These are phyloP conservation scores for Clavelina lepadiformis DNA, from an alignment of 23 tunicate genomes.

Conservation along the genomic window DNA sequence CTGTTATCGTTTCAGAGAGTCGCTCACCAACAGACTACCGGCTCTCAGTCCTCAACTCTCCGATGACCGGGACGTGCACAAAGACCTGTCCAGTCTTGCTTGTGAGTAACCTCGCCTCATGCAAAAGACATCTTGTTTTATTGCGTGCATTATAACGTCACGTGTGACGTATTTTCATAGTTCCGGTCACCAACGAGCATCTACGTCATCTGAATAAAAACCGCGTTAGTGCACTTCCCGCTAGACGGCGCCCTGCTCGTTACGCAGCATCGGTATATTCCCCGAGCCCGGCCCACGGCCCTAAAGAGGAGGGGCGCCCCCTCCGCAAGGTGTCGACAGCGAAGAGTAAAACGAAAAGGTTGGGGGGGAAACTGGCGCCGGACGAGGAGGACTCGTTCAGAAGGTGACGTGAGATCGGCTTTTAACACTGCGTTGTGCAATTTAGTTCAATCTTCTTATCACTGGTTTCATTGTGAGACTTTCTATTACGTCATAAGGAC, in stretches of 20 bases:
- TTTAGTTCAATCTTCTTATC: too few relatives aligned
- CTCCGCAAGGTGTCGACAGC: conserved; percentile 17
- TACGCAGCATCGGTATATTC: conserved; percentile 9
- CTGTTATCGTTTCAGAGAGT: conserved; percentile 55
- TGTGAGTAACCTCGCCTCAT: too few relatives aligned
- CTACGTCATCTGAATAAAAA: conserved; percentile 37
- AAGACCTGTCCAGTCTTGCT: too few relatives aligned
- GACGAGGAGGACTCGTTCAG: conserved; percentile 14
- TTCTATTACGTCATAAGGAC: too few relatives aligned
- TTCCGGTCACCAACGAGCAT: conserved; percentile 12
- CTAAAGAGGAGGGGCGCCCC: too few relatives aligned
- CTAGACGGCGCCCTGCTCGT: conserved; percentile 28
- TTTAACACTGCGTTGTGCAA: too few relatives aligned
- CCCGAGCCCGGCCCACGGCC: not conserved
- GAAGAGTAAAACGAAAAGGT: conserved; percentile 11
- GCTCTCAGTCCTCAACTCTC: conserved; percentile 32
- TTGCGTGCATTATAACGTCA: too few relatives aligned
- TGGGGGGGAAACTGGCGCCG: not conserved
- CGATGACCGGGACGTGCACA: too few relatives aligned
- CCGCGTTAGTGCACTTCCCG: conserved; percentile 26
- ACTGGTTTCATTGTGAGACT: too few relatives aligned
- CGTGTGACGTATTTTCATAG: not conserved
- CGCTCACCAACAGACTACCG: conserved; percentile 34
- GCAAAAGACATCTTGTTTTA: too few relatives aligned
- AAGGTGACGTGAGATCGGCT: too few relatives aligned